Evolutionary conservation across 2,113 vertebrate species (phyloP).

Genomic region (Trichechus manatus): DNA sequence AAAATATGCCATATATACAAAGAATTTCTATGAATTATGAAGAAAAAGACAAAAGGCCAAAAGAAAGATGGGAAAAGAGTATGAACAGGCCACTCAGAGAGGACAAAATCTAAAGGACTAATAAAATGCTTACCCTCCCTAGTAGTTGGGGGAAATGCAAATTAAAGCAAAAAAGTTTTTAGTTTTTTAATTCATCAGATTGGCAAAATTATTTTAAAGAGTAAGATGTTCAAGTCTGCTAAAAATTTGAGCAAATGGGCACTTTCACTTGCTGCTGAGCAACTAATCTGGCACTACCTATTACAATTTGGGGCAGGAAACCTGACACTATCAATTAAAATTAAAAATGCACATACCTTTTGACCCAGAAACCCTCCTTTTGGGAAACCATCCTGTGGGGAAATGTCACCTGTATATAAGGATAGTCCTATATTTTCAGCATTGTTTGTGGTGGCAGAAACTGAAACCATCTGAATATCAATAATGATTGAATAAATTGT

Average conservation of each 20-base stretch:
- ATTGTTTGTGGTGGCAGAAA: conserved; percentile 9
- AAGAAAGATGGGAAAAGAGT: conserved; percentile 31
- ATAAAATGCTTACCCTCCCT: conserved; percentile 43
- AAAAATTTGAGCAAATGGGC: conserved; percentile 13
- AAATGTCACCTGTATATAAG: not conserved
- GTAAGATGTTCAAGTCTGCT: conserved; percentile 44
- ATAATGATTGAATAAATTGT: not conserved
- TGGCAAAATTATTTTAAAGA: not conserved
- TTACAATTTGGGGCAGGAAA: conserved; percentile 32
- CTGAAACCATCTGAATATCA: not conserved
- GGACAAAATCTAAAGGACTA: not conserved
- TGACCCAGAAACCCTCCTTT: conserved; percentile 35
- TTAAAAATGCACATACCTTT: not conserved
- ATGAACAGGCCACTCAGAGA: not conserved
- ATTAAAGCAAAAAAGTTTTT: conserved; percentile 65
- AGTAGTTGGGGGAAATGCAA: conserved; percentile 55
- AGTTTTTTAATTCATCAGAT: conserved; percentile 45
- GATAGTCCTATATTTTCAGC: not conserved
- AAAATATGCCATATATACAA: not conserved
- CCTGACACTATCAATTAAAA: conserved; percentile 13
- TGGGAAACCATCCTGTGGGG: not conserved
- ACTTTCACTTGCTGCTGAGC: conserved; percentile 43
- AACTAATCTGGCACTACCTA: conserved; percentile 12
- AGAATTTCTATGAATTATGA: conserved; percentile 47
- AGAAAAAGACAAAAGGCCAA: not conserved